Percentiles rank a stretch among this genome's conserved stretches.
These are phyloP conservation scores for Daboia siamensis DNA, from an alignment of 2,113 vertebrate genomes.

Conservation along the genomic window DNA sequence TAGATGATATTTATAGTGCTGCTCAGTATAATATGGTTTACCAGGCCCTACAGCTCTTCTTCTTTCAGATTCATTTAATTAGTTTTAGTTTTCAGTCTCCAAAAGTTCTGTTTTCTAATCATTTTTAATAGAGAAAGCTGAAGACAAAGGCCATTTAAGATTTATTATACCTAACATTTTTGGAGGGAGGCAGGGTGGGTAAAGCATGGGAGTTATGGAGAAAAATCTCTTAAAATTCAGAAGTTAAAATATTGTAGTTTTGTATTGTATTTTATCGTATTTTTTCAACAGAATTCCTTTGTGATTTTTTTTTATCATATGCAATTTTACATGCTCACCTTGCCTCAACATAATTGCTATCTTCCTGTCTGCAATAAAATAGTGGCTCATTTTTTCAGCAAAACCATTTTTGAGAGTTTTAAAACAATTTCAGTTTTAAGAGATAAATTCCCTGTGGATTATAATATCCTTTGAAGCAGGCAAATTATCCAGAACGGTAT, in stretches of 20 bases:
- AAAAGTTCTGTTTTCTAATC: not conserved
- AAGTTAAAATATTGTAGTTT: not conserved
- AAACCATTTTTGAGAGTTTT: slow-evolving; percentile 1
- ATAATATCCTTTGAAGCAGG: slow-evolving; percentile 4
- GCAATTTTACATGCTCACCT: not conserved
- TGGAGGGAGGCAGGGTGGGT: not conserved
- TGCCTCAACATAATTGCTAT: not conserved
- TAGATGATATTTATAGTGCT: not conserved
- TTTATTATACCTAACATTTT: not conserved
- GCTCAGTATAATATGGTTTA: not conserved
- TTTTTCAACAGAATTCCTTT: not conserved
- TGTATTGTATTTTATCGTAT: not conserved
- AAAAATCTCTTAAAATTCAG: not conserved
- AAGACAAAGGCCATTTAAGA: not conserved
- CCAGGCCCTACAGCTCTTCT: not conserved
- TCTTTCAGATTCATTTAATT: not conserved
- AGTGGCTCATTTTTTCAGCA: not conserved
- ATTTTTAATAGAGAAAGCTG: not conserved
- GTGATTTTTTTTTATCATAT: not conserved
- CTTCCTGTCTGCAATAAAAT: slow-evolving; percentile 2
- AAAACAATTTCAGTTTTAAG: slow-evolving; percentile 7
- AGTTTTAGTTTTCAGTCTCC: not conserved
- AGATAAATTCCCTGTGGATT: slow-evolving; percentile 4
- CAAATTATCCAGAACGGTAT: not conserved
- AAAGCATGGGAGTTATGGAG: not conserved